Evolutionary conservation across 2,888 invertebrate species (phyloP), one percentile per base, ranked within the genome.

Genomic region (Paralinhomoeus sp.): DNA sequence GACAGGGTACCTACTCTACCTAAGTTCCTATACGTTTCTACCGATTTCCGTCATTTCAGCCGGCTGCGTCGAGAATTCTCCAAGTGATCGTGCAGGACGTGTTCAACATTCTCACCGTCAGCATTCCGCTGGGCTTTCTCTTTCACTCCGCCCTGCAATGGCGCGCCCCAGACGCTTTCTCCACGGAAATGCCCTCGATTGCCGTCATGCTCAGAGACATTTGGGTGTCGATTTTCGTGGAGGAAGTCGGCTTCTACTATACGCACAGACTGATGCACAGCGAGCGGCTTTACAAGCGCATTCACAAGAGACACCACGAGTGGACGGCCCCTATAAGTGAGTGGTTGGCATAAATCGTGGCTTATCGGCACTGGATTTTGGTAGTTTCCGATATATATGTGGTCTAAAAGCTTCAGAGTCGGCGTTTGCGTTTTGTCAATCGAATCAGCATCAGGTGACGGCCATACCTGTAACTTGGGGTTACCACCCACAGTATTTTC

Each of bases 251-350:
- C 44, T 82, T 82, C 63, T 82, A 82, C 62, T 82, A 82, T 60
- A 75, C 77, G 13, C 81, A 82, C 65, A n/a, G n/a, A 57, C 63
- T 80, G 48, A 67, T 81, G 27, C 81, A 82, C 57, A 73, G 73
- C 55, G 74, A 75, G 48, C 67, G 69, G 50, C 64, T 82, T 42
- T 82, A 81, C 67, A 78, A 77, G 57, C 71, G 74, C 57, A 77
- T 82, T 53, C 82, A 82, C 65, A 82, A 82, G 62, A 73, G 75
- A 53, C 82, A 82, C 62, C 82, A 82, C 55, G 80, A 82, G 62
- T 82, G 81, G 81, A 79, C 78, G 1, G 77, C 81, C 1, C 81
- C 82, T 0, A 75, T 82, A 42, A 77, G 80, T 52, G 38, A 47
- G 47, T 48, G 33, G 23, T 38, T 21, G 3, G 13, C 7, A 3